Evolutionary conservation across 2,888 invertebrate genomes (phyloP).

Genomic region (Ceriagrion tenellum): DNA sequence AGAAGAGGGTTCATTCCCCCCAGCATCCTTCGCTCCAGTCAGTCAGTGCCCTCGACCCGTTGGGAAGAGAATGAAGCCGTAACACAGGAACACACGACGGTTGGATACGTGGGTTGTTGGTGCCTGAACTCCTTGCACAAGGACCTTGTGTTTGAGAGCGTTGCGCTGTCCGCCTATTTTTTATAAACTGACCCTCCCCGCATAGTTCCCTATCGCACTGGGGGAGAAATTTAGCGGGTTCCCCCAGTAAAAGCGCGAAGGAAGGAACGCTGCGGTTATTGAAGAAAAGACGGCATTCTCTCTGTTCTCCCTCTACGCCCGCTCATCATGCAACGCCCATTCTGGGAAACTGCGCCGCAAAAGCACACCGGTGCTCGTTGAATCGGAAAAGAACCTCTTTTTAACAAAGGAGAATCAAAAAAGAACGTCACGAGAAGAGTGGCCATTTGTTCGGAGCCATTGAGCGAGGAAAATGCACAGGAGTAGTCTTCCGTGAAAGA

Average conservation of each 20-base stretch:
- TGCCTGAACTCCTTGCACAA: too few relatives aligned
- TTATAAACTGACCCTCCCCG: background rate
- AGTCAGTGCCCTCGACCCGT: conserved; percentile 22
- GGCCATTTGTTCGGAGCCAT: background rate
- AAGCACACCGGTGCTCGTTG: background rate
- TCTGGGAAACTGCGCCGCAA: background rate
- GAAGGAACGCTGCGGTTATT: background rate
- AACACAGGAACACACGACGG: background rate
- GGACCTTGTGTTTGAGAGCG: too few relatives aligned
- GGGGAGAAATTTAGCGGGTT: too few relatives aligned
- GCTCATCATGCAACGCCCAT: background rate
- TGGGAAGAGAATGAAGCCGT: background rate
- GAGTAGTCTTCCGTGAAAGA: conserved; percentile 16
- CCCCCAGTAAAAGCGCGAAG: too few relatives aligned
- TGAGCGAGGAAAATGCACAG: background rate
- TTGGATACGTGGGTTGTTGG: too few relatives aligned
- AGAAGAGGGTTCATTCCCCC: background rate
- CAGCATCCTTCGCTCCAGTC: background rate
- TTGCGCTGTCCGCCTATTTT: background rate
- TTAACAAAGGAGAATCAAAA: background rate
- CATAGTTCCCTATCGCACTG: background rate
- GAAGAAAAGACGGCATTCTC: background rate
- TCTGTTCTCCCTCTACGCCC: background rate
- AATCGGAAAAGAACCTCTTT: conserved; percentile 9
- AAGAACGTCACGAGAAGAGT: background rate